Percentiles rank a stretch among this genome's conserved stretches.
Conservation (phyloP, 2,888 invertebrate genomes). For the Caenorhabditis virilis region DNA sequence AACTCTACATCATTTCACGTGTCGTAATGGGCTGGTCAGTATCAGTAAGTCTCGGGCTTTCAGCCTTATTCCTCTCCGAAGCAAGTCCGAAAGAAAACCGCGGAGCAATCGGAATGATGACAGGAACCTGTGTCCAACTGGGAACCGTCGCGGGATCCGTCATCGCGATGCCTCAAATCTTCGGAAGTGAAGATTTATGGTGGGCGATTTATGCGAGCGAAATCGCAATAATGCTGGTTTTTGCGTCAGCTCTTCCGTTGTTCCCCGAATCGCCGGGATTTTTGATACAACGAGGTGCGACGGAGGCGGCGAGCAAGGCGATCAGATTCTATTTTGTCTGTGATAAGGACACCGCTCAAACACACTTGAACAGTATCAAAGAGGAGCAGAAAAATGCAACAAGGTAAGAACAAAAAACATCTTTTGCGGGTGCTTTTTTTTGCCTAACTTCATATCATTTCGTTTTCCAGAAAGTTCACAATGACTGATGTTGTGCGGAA, state of each 20-base stretch:
- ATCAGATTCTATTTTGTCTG: constrained; percentile 52
- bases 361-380: constrained; percentile 33
- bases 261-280: constrained; percentile 56
- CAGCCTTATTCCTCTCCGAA: constrained; percentile 50
- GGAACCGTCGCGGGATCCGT: constrained; percentile 57
- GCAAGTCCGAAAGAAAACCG: constrained; percentile 57
- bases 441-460: neutral
- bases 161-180: constrained; percentile 58
- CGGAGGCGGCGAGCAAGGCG: constrained; percentile 38
- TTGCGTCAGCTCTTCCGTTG: constrained; percentile 37
- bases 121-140: constrained; percentile 57
- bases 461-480: constrained; percentile 32
- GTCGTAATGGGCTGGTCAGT: constrained; percentile 57
- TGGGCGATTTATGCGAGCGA: constrained; percentile 56
- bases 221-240: constrained; percentile 44
- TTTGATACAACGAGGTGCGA: constrained; percentile 36
- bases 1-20: constrained; percentile 53
- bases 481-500: constrained; percentile 42
- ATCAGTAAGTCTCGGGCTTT: constrained; percentile 48
- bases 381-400: constrained; percentile 37
- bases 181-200: constrained; percentile 54
- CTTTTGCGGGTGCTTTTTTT: neutral
- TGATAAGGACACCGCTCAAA: constrained; percentile 20
- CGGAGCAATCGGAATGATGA: constrained; percentile 61
- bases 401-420: constrained; percentile 3